phyloP scores from a whole-genome alignment of 2,113 vertebrate species.

The Sinocyclocheilus maitianheensis region DNA sequence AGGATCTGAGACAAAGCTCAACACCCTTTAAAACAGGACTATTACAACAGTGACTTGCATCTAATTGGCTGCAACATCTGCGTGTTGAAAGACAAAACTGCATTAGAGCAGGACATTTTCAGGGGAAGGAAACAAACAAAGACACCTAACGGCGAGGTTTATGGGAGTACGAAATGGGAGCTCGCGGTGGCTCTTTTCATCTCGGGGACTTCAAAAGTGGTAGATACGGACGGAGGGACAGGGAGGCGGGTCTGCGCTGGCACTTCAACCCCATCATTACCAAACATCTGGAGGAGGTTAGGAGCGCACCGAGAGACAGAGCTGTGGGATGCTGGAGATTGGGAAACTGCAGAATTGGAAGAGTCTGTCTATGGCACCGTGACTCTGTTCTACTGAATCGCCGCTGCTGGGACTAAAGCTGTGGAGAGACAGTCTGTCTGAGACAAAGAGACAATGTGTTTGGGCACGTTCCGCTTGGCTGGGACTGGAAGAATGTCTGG shows the following conservation, averaged over 20 bases:
- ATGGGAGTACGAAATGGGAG: constrained; percentile 44
- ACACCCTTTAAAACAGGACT: constrained; percentile 50
- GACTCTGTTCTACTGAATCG: constrained; percentile 34
- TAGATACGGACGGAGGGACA: constrained; percentile 54
- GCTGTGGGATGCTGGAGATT: constrained; percentile 65
- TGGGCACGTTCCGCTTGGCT: constrained; percentile 19
- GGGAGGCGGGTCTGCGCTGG: constrained; percentile 68
- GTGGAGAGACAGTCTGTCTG: constrained; percentile 33
- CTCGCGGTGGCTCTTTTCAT: constrained; percentile 54
- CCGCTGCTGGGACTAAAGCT: constrained; percentile 19
- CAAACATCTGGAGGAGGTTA: constrained; percentile 77
- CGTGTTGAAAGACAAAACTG: constrained; percentile 61
- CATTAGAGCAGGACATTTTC: constrained; percentile 47
- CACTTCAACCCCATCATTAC: constrained; percentile 66
- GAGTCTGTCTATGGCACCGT: constrained; percentile 48
- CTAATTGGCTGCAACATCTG: constrained; percentile 55
- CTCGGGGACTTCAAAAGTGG: constrained; percentile 67
- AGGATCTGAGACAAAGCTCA: constrained; percentile 59
- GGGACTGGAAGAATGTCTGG: constrained; percentile 34
- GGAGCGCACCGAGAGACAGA: constrained; percentile 61
- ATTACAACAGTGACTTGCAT: constrained; percentile 60
- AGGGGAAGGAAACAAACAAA: constrained; percentile 50
- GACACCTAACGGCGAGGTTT: constrained; percentile 60
- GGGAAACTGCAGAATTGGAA: constrained; percentile 63
- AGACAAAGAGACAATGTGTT: constrained; percentile 28